These are phyloP conservation scores for Puntigrus tetrazona DNA, from an alignment of 2,113 vertebrate species.

Conservation along the genomic window DNA sequence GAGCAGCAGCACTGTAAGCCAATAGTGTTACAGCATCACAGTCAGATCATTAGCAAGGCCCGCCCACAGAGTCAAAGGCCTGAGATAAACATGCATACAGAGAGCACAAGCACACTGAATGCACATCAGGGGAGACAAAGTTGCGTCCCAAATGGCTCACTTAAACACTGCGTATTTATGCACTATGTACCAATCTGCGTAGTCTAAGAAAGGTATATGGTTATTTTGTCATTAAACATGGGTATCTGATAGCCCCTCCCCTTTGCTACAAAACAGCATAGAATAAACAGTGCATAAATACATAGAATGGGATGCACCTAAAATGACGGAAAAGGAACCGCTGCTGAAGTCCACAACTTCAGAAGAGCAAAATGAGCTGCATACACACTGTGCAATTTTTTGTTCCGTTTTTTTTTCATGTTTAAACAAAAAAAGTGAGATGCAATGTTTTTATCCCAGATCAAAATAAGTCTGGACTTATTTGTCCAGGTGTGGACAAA, in stretches of 20 bases:
- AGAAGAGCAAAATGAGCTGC: neutral
- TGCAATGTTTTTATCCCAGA: neutral
- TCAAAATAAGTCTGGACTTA: neutral
- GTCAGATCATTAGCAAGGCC: slow-evolving; percentile 78
- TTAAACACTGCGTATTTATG: neutral
- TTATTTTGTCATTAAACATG: neutral
- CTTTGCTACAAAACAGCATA: neutral
- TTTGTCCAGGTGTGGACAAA: neutral
- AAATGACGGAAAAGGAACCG: neutral
- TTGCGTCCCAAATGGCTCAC: neutral
- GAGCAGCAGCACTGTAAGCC: slow-evolving; percentile 96
- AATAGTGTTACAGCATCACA: slow-evolving; percentile 89
- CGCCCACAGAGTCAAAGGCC: slow-evolving; percentile 69
- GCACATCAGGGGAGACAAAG: neutral
- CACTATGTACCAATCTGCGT: neutral
- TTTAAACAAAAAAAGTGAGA: too few relatives aligned
- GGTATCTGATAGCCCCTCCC: too few relatives aligned
- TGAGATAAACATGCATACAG: slow-evolving; percentile 41
- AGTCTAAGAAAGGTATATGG: neutral
- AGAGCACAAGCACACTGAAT: slow-evolving; percentile 8
- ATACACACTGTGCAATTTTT: neutral
- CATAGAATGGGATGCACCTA: neutral
- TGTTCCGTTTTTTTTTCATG: neutral
- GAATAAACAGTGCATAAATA: neutral
- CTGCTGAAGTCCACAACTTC: neutral